These are phyloP conservation scores for Passerina amoena DNA, from an alignment of 2,113 vertebrate genomes.

Conservation along the genomic window DNA sequence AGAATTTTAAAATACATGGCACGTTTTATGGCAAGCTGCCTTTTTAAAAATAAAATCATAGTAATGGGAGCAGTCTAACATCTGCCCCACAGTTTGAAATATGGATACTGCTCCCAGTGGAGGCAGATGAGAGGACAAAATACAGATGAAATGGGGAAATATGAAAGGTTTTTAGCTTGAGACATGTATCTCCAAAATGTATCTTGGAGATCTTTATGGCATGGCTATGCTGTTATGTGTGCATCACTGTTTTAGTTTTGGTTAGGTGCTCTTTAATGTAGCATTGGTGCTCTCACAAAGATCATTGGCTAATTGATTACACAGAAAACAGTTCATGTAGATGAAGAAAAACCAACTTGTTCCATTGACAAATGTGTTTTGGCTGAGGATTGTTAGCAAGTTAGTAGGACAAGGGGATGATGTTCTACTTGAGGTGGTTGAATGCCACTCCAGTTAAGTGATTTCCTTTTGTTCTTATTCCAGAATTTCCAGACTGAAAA, in stretches of 20 bases:
- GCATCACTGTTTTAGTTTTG: neutral
- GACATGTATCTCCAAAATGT: neutral
- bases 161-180: neutral
- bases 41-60: neutral
- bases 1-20: neutral
- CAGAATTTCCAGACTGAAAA: too few relatives aligned
- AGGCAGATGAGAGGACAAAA: neutral
- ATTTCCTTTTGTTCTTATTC: neutral
- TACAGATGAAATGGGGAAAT: neutral
- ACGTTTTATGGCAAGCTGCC: neutral
- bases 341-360: accelerated
- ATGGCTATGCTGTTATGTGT: neutral
- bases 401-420: neutral
- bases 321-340: neutral
- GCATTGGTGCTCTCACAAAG: neutral
- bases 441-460: neutral
- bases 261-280: neutral
- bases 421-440: neutral
- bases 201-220: neutral
- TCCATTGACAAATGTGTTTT: neutral
- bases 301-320: neutral
- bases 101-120: neutral
- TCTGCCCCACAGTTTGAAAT: neutral
- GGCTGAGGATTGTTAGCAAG: neutral
- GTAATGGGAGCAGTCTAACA: neutral